phyloP scores from a whole-genome alignment of 2,113 vertebrate genomes.

The Muscicapa adusta region DNA sequence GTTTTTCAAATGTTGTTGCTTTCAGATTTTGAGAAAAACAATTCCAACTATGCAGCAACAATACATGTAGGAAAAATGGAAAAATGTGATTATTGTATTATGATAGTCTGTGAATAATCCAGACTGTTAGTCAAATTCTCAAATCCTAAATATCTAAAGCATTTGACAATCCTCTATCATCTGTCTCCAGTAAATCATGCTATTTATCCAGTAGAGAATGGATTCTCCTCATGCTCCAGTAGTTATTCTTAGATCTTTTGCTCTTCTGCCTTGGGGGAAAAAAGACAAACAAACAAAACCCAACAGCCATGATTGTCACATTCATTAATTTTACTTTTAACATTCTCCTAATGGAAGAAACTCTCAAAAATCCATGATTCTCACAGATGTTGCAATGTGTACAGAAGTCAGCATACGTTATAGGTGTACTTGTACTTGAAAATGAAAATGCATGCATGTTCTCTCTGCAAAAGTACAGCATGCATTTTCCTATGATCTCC shows the following conservation, averaged over 20 bases:
- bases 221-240: slow-evolving; percentile 61
- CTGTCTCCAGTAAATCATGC: slow-evolving; percentile 37
- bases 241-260: slow-evolving; percentile 38
- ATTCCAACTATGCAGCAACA: background rate
- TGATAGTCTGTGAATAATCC: slow-evolving; percentile 9
- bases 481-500: too few relatives aligned
- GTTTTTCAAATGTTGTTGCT: background rate
- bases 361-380: background rate
- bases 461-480: background rate
- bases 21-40: background rate
- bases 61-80: background rate
- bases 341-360: background rate
- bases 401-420: background rate
- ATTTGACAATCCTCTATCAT: slow-evolving; percentile 15
- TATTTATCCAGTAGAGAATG: slow-evolving; percentile 46
- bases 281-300: background rate
- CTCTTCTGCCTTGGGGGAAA: background rate
- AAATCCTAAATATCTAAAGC: slow-evolving; percentile 51
- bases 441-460: background rate
- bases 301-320: background rate
- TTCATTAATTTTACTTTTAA: background rate
- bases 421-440: background rate
- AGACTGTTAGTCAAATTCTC: slow-evolving; percentile 32
- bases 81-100: background rate
- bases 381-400: background rate